Base-by-base conservation (phyloP, 2,888 invertebrate genomes). In the Plebejus melissa region DNA sequence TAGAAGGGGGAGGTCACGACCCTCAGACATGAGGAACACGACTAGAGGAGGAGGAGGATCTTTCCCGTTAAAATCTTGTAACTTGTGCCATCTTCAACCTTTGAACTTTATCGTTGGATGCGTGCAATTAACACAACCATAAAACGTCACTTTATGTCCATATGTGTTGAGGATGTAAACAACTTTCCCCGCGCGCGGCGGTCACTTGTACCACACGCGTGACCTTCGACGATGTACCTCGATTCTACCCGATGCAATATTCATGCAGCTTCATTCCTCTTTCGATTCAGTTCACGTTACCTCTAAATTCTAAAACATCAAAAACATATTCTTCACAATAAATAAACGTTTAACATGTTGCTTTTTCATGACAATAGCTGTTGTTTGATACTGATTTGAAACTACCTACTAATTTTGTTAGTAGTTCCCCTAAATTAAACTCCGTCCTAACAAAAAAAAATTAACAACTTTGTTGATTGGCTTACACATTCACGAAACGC, bases 191-290 rank as follows among this genome's bases (percentile, higher is more conserved):
- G 65, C 77, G 60, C 54, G 36, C 74, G 70, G 7, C 65, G 60
- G 60, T 77, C n/a, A 74, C 78, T 80, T 79, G 76, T 3, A 72
- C 80, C 79, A 77, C 38, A n/a, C 76, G 65, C 36, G 57, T 79
- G 85, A 86, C 88, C 88, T 87, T 84, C 83, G 82, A 82, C 13
- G 32, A 7, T 60, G 32, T 54, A 54, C 54, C 54, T 54, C 2
- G 54, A 54, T 54, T 54, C 54, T 54, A 54, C 54, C 13, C 16
- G 46, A 46, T 54, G 16, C 54, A 54, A 54, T 54, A 16, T 54
- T 54, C 16, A 54, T 54, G 54, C 54, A 54, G 54, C 54, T 54
- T 54, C 16, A 16, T 54, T 54, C 54, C 54, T 16, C 4, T 16
- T 54, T 54, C 16, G 1, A 54, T 54, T 0, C 0, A 54, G 54